Percentiles rank a stretch among this genome's conserved stretches.
Conservation (phyloP, 1,140 invertebrate species). For the Ips typographus region DNA sequence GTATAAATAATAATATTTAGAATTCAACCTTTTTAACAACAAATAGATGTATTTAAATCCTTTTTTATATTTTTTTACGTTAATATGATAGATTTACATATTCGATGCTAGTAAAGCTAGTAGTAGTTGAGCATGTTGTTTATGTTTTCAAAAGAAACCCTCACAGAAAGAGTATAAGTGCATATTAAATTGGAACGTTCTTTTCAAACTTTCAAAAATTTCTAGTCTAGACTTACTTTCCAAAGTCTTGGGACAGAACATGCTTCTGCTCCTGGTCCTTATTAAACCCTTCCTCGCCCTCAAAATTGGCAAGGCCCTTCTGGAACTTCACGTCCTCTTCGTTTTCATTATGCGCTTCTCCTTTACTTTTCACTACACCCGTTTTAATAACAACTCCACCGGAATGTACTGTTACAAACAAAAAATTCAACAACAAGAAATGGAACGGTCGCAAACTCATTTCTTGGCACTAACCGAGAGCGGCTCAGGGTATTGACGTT, state of each 20-base stretch:
- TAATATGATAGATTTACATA: too few relatives aligned
- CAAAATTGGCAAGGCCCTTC: slow-evolving; percentile 41
- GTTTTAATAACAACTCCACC: slow-evolving; percentile 38
- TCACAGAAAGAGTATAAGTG: too few relatives aligned
- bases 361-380: slow-evolving; percentile 37
- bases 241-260: slow-evolving; percentile 39
- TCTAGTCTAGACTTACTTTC: slow-evolving; percentile 23
- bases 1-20: too few relatives aligned
- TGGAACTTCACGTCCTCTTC: slow-evolving; percentile 32
- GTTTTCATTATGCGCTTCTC: slow-evolving; percentile 36
- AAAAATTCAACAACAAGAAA: slow-evolving; percentile 22
- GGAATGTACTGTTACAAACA: slow-evolving; percentile 11
- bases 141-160: too few relatives aligned
- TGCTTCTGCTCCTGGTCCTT: slow-evolving; percentile 42
- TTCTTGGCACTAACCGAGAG: background rate
- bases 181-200: too few relatives aligned
- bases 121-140: too few relatives aligned
- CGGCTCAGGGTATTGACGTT: background rate
- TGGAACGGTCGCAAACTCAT: slow-evolving; percentile 24
- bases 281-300: slow-evolving; percentile 44
- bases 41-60: too few relatives aligned
- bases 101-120: too few relatives aligned
- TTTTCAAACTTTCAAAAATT: background rate
- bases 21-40: too few relatives aligned
- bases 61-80: too few relatives aligned